Evolutionary conservation across 1,140 invertebrate genomes (phyloP).

Genomic region (Halesus radiatus): DNA sequence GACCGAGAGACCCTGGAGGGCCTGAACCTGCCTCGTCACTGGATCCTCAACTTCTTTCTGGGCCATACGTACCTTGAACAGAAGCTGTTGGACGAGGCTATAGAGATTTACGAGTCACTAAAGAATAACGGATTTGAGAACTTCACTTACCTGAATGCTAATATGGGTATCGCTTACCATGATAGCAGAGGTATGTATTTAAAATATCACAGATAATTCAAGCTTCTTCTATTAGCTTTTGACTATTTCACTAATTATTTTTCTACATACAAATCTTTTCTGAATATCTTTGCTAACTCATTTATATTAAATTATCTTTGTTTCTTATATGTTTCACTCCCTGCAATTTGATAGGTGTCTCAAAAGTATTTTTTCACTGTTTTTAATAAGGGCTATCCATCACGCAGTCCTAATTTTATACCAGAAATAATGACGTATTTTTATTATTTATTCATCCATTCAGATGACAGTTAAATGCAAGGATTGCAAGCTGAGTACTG

Average conservation of each 20-base stretch:
- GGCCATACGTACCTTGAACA: constrained; percentile 93
- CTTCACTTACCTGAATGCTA: constrained; percentile 91
- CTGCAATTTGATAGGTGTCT: not conserved
- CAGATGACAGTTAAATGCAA: no score
- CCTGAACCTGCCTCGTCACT: constrained; percentile 86
- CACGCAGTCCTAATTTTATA: no score
- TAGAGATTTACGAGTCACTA: constrained; percentile 85
- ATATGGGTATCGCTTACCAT: constrained; percentile 93
- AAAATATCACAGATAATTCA: not conserved
- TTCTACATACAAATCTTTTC: no score
- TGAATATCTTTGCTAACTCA: no score
- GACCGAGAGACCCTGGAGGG: constrained; percentile 81
- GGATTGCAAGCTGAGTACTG: no score
- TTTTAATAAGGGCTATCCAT: no score
- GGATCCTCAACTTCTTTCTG: constrained; percentile 95
- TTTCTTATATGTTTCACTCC: no score
- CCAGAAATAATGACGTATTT: no score
- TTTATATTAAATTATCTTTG: no score
- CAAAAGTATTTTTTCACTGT: no score
- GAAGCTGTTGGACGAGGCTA: constrained; percentile 90
- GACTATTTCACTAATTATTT: constrained; percentile 10
- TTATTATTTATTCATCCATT: no score
- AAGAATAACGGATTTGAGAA: constrained; percentile 86
- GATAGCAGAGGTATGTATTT: constrained; percentile 84
- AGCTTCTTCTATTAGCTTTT: constrained; percentile 20